Base-by-base conservation (phyloP, 1,140 invertebrate species). In the Apis laboriosa region DNA sequence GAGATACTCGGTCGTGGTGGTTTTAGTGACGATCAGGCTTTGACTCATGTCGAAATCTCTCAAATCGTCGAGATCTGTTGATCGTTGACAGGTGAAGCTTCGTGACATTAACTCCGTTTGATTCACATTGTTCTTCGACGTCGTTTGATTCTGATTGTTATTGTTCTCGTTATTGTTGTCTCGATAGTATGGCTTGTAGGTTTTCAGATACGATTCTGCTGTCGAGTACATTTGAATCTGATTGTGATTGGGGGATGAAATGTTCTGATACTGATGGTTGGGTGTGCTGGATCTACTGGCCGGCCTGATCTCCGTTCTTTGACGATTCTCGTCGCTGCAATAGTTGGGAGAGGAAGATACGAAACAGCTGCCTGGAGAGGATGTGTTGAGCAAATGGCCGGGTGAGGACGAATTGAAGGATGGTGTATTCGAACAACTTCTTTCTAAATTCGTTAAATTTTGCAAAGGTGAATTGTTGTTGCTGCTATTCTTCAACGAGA, bases 21-120 rank as follows among this genome's bases (percentile, higher is more conserved):
- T 94, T 73, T 94, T 94, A 0, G 93, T 90, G 0, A 94, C 93
- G 19, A 94, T 93, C 1, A 94, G 86, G 43, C 93, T 94, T 66
- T 94, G 93, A 43, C 93, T 94, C 93, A 94, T 94, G 51, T 94
- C 93, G 71, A 91, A 93, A 9, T 93, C 91, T 1, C 90, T 84
- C 51, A 90, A 66, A 0, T 90, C 88, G n/a, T 93, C 91, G 7
- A 92, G 85, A 12, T 93, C 92, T 43, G 67, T 78, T 21, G 88
- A 86, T 7, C 88, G 85, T 73, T 86, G 92, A 64, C 91, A 93
- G 2, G 84, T 91, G 75, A 94, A 77, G 77, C 93, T 94, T 8
- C 90, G 89, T 9, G 93, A 93, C 92, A 93, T 94, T 13, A 92
- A 56, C 68, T 90, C 88, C 0, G 80, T 72, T 66, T 85, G 88